Conservation (phyloP, 1,140 invertebrate genomes). For the Diachasmimorpha longicaudata region DNA sequence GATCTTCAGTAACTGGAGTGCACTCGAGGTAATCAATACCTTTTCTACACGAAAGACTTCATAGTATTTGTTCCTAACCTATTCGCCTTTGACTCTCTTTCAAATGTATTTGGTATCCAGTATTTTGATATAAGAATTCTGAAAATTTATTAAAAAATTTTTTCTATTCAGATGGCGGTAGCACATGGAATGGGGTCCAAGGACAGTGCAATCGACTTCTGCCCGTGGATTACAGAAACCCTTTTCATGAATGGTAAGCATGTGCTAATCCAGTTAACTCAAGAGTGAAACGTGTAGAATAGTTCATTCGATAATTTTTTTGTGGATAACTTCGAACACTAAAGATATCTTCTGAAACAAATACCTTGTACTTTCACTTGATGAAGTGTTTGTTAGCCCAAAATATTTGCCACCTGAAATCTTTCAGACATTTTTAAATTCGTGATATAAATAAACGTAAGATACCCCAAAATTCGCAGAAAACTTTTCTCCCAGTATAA, state of each 20-base stretch:
- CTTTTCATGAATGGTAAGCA: conserved; percentile 47
- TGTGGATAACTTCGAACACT: too few relatives aligned
- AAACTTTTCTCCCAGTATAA: too few relatives aligned
- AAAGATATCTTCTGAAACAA: too few relatives aligned
- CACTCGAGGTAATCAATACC: conserved; percentile 42
- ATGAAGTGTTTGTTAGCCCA: too few relatives aligned
- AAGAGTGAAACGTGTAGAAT: neutral
- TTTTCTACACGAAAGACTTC: neutral
- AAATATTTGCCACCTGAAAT: too few relatives aligned
- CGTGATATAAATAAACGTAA: too few relatives aligned
- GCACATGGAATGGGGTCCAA: conserved; percentile 48
- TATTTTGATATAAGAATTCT: neutral
- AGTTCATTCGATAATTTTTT: neutral
- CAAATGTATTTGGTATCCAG: too few relatives aligned
- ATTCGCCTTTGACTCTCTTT: neutral
- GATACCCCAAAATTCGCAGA: too few relatives aligned
- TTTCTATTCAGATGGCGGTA: conserved; percentile 45
- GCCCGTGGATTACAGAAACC: conserved; percentile 42
- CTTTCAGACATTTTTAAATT: too few relatives aligned
- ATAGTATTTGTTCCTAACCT: conserved; percentile 15
- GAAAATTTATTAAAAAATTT: neutral
- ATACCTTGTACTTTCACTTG: too few relatives aligned
- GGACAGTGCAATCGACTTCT: conserved; percentile 40
- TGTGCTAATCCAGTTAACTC: neutral
- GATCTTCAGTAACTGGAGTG: conserved; percentile 56